Evolutionary conservation across 2,888 invertebrate genomes (phyloP), one percentile per base, ranked within the genome.

Genomic region (Buathra laborator): DNA sequence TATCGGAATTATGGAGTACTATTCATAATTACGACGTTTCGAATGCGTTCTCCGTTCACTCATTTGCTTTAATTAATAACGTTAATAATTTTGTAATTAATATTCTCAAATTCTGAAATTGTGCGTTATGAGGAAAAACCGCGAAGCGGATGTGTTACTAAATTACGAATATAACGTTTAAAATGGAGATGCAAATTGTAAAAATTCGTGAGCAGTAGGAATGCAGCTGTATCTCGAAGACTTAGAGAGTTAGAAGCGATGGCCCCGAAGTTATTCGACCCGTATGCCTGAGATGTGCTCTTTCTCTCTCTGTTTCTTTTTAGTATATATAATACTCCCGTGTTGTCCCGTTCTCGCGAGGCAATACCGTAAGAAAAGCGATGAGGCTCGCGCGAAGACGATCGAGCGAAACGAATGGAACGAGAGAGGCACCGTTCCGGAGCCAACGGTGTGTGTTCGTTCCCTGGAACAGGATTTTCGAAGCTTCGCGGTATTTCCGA

Each of bases 391-490:
- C 77, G 66, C 51, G 70, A 77, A 86, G 79, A 80, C 80, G 79
- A 86, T 86, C 80, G 84, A 85, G 86, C 82, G 80, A 82, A 86
- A 80, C 84, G 85, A 86, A 82, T 80, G 80, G 78, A 86, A 83
- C 82, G 84, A 83, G 68, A 29, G 72, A 72, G 71, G 78, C 77
- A 79, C 68, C 77, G 59, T 77, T 78, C 68, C 71, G 24, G 44
- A 79, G 74, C 70, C 59, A 48, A 19, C 81, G 81, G 74, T 80
- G 64, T 67, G 67, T 67, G 64, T 66, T 59, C 56, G 75, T 53
- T 80, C 78, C 68, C 16, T 56, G 64, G 46, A 81, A 84, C 84
- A 81, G 72, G 81, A 84, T 81, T 84, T 37, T 81, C 74, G 37
- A 74, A 84, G 84, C 62, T 48, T 76, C 81, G 76, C 37, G 53